A percentile compares a stretch with the other conserved stretches of the same genome.
phyloP scores from a whole-genome alignment of 2,888 invertebrate species.

The Lasioglossum calceatum region DNA sequence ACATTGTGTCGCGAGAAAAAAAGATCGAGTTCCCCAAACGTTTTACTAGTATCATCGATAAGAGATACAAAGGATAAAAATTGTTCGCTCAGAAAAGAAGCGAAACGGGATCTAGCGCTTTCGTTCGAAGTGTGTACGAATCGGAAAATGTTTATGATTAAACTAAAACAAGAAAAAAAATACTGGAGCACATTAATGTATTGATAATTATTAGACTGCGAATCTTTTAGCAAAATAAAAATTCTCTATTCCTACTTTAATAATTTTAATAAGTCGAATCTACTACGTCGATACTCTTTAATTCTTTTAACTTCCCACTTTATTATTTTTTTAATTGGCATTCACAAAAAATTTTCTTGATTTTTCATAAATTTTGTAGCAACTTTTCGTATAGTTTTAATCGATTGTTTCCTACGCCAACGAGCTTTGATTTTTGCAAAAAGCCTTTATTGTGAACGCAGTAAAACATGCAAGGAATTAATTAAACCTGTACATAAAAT shows the following conservation, averaged over 20 bases:
- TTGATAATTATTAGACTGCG: not conserved
- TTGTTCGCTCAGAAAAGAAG: not conserved
- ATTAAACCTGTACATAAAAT: not conserved
- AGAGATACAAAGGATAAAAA: constrained; percentile 17
- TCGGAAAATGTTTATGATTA: not conserved
- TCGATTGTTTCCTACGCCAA: not conserved
- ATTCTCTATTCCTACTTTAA: not conserved
- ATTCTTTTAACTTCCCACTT: not conserved
- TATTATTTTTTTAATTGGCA: not conserved
- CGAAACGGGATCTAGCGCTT: not conserved
- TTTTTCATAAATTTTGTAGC: too few species aligned
- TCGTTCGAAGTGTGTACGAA: not conserved
- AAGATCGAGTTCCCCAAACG: not conserved
- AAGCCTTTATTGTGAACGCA: not conserved
- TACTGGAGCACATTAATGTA: not conserved
- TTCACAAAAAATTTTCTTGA: too few species aligned
- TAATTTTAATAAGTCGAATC: too few species aligned
- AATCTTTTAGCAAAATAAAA: not conserved
- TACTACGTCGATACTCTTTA: not conserved
- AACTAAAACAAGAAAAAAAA: not conserved
- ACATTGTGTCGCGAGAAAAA: not conserved
- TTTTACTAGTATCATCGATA: not conserved
- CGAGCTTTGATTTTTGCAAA: not conserved
- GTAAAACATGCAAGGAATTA: not conserved
- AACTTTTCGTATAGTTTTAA: not conserved